Conservation (phyloP, 2,888 invertebrate genomes). For the Eupithecia abbreviata region DNA sequence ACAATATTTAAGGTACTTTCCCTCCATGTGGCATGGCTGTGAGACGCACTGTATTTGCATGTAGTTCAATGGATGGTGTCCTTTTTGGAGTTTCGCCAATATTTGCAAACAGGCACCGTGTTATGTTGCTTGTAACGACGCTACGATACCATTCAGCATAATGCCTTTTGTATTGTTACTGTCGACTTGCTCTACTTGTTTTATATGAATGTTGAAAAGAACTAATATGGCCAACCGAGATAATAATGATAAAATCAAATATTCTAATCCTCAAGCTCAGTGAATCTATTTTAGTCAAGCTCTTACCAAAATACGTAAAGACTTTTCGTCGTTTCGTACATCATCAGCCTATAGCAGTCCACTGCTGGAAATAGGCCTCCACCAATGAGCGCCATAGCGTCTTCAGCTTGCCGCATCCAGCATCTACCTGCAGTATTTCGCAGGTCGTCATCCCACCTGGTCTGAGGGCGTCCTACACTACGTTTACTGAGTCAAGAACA, state of each 20-base stretch:
- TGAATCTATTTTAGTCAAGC: not conserved
- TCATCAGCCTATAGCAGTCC: too few relatives aligned
- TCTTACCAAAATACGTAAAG: not conserved
- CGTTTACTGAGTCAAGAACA: too few relatives aligned
- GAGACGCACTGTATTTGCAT: too few relatives aligned
- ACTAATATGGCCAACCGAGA: not conserved
- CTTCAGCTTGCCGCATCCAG: too few relatives aligned
- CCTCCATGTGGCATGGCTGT: too few relatives aligned
- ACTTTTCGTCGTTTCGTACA: not conserved
- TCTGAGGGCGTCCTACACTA: too few relatives aligned
- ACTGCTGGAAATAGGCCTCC: too few relatives aligned
- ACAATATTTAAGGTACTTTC: too few relatives aligned
- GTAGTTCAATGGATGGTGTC: not conserved
- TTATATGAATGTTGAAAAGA: not conserved
- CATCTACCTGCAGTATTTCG: too few relatives aligned
- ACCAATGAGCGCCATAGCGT: too few relatives aligned
- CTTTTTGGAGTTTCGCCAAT: conserved; percentile 2
- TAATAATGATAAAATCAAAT: not conserved
- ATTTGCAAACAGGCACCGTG: not conserved
- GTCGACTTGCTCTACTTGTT: not conserved
- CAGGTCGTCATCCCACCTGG: too few relatives aligned
- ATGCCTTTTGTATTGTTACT: conserved; percentile 1
- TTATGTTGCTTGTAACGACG: not conserved
- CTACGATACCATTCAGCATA: not conserved
- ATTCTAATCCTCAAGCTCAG: not conserved